Evolutionary conservation across 2,797 vertebrate genomes (phyloP), one percentile per base, ranked within the genome.

Genomic region (Gallirallus australis): DNA sequence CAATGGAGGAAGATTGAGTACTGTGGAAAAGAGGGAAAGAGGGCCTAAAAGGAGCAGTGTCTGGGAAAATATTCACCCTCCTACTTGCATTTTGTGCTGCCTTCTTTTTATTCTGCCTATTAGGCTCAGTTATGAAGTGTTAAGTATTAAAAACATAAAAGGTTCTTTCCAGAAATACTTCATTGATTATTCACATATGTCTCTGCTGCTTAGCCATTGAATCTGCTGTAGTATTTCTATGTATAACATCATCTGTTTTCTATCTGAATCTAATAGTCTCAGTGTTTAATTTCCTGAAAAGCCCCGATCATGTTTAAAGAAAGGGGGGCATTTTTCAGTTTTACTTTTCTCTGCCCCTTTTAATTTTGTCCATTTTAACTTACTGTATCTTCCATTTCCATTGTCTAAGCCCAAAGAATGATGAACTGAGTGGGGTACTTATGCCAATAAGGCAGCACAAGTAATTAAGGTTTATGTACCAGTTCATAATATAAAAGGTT

Each of bases 111-210:
- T 98, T 97, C 97, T 97, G 95, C 96, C 97, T 96, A 97, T 98
- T 98, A 98, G 96, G 90, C 92, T 97, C 97, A 97, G 98, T 98
- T 98, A 98, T 98, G 98, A 98, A 98, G 98, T 98, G 98, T 98
- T 98, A 98, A 98, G 96, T 98, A 98, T 98, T 98, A 98, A 98
- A 98, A 98, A 98, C 96, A 98, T 98, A 97, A 98, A 98, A 97
- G 97, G 87, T 96, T 97, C 96, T 98, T 98, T 97, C 97, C 97
- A 98, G 97, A 98, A 98, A 97, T 97, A 96, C 89, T 96, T 97
- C 94, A 64, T 82, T 98, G 98, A 98, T 98, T 98, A 96, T 96
- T 98, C 97, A 96, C 98, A 98, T 97, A 98, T 98, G 98, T 97
- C 95, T 82, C 79, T 94, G 91, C 96, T 94, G 97, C 94, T 88